Evolutionary conservation across 2,797 vertebrate genomes (phyloP).

Genomic region (Podarcis lilfordi): DNA sequence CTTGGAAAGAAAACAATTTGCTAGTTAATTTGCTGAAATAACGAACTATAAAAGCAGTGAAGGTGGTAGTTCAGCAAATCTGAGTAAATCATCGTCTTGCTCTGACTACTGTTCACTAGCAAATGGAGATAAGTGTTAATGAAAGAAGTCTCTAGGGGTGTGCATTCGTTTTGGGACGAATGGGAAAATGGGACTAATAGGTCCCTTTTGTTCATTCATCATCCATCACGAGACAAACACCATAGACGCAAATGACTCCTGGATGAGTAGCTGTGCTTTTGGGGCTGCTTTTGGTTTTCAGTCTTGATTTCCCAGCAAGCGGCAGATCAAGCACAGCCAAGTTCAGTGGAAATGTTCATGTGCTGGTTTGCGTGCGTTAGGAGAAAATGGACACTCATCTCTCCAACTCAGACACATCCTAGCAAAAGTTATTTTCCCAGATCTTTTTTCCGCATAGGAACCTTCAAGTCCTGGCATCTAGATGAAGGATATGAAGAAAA

Average conservation of each 20-base stretch:
- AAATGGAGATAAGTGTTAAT: slow-evolving; percentile 37
- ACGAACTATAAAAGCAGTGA: slow-evolving; percentile 58
- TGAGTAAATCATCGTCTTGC: slow-evolving; percentile 51
- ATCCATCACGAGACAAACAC: not conserved
- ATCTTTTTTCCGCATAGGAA: not conserved
- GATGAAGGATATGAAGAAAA: no score
- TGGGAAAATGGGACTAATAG: slow-evolving; percentile 8
- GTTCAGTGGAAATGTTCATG: not conserved
- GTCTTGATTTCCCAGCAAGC: not conserved
- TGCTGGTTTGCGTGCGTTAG: no score
- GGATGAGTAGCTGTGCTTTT: not conserved
- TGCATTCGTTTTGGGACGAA: not conserved
- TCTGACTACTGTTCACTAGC: slow-evolving; percentile 41
- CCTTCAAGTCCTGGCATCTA: not conserved
- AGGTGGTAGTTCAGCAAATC: slow-evolving; percentile 32
- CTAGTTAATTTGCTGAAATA: slow-evolving; percentile 73
- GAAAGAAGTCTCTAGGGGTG: slow-evolving; percentile 36
- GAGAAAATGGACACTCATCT: not conserved
- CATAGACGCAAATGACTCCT: not conserved
- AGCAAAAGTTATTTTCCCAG: not conserved
- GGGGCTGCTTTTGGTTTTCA: not conserved
- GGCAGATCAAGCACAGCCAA: not conserved
- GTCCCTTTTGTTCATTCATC: slow-evolving; percentile 24
- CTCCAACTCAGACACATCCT: not conserved
- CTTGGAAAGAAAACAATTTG: slow-evolving; percentile 70